A percentile compares a stretch with the other conserved stretches of the same genome.
Conservation (phyloP, 1,140 invertebrate genomes). For the Cylas formicarius region DNA sequence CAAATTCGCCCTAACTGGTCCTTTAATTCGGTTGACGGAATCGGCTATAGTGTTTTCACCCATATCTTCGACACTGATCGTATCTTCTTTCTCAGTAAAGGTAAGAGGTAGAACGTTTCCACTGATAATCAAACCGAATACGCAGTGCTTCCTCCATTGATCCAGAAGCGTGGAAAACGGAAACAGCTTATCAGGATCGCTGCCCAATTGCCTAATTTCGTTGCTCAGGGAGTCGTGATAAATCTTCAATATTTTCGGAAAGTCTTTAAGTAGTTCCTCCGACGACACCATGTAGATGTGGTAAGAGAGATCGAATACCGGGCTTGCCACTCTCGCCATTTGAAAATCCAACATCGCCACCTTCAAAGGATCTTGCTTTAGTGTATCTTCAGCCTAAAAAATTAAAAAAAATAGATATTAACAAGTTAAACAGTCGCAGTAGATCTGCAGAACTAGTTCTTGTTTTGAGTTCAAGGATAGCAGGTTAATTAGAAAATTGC, state of each 20-base stretch:
- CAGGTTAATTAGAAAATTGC: too few relatives aligned
- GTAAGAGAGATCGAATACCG: conserved; percentile 49
- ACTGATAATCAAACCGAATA: conserved; percentile 39
- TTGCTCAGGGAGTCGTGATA: conserved; percentile 47
- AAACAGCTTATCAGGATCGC: conserved; percentile 42
- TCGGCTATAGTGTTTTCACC: too few relatives aligned
- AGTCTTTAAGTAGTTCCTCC: conserved; percentile 43
- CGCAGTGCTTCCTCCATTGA: conserved; percentile 38
- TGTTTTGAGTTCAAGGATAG: too few relatives aligned
- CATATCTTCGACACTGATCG: too few relatives aligned
- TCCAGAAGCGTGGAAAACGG: conserved; percentile 41
- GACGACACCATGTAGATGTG: conserved; percentile 49
- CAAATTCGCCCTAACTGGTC: too few relatives aligned
- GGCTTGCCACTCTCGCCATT: conserved; percentile 46
- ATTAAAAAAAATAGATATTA: neutral
- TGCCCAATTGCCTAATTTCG: conserved; percentile 35
- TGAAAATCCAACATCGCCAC: conserved; percentile 49
- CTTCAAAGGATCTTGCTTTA: too few relatives aligned
- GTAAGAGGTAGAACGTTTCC: too few relatives aligned
- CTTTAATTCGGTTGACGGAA: too few relatives aligned
- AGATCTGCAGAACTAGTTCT: too few relatives aligned
- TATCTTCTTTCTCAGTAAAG: too few relatives aligned
- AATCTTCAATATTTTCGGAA: conserved; percentile 44
- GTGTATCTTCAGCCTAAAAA: too few relatives aligned
- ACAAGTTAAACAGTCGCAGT: too few relatives aligned